A percentile compares a stretch with the other conserved stretches of the same genome.
phyloP scores from a whole-genome alignment of 1,140 invertebrate species.

The Penaeus vannamei region DNA sequence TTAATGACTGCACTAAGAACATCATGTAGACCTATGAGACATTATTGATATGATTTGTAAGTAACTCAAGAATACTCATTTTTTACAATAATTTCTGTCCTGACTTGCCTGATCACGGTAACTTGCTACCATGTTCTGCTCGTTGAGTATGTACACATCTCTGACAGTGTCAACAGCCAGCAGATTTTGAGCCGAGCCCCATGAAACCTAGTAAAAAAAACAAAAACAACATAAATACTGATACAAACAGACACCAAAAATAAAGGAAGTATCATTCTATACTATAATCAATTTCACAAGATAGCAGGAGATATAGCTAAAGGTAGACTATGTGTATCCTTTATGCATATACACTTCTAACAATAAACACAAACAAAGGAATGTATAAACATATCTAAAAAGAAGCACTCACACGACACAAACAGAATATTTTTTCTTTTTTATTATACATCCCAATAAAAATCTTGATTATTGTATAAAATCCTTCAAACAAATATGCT shows the following conservation, averaged over 20 bases:
- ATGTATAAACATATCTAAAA: neutral
- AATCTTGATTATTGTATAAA: too few relatives aligned
- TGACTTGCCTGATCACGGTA: slow-evolving; percentile 79
- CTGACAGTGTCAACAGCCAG: slow-evolving; percentile 89
- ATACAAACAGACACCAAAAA: neutral
- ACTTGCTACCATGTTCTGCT: slow-evolving; percentile 84
- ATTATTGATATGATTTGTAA: slow-evolving; percentile 69
- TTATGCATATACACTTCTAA: too few relatives aligned
- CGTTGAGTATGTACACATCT: slow-evolving; percentile 87
- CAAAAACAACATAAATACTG: neutral
- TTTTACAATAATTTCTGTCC: neutral
- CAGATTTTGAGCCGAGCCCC: slow-evolving; percentile 73
- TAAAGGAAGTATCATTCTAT: neutral
- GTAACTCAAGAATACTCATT: neutral
- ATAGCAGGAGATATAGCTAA: neutral
- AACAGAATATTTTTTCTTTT: too few relatives aligned
- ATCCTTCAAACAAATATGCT: too few relatives aligned
- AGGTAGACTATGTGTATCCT: too few relatives aligned
- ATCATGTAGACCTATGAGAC: slow-evolving; percentile 5
- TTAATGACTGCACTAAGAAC: neutral
- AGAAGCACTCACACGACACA: too few relatives aligned
- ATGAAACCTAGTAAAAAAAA: slow-evolving; percentile 65
- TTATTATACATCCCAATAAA: too few relatives aligned
- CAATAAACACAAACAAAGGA: neutral
- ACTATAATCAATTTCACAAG: neutral